Base-by-base conservation (phyloP, 2,113 vertebrate genomes). In the Connochaetes taurinus region DNA sequence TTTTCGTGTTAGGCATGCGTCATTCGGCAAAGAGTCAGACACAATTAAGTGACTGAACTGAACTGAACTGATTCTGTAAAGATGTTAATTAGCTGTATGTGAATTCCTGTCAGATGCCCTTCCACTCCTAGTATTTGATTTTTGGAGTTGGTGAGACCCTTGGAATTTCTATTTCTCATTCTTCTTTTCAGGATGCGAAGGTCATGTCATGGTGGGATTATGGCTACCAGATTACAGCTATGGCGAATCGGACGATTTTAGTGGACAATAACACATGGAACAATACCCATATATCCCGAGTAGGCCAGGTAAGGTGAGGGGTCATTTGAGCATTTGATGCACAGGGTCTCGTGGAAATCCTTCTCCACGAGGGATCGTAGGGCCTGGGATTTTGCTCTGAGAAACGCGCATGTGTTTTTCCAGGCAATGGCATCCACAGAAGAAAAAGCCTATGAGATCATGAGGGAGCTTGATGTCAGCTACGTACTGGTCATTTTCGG, bases 201-300 rank as follows among this genome's bases (percentile, higher is more conserved):
- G 99, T 99, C 94, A 99, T 99, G 99, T 99, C 99, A 0, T 99
- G 99, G 99, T 99, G 99, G 99, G 99, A 99, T 98, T 99, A 99
- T 2, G 99, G 99, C 2, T 99, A 99, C 97, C 99, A 99, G 98
- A 99, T 99, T 95, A 99, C 99, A 0, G 99, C 99, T 40, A 99
- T 99, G 99, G 99, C 99, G 33, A 99, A 99, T 98, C 99, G 99
- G 95, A 99, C 99, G 6, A 99, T 99, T 98, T 98, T 99, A 93
- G 99, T 99, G 92, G 99, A 99, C 98, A 99, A 99, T 98, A 99
- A 99, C 98, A 99, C 99, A 0, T 99, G 99, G 99, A 99, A 99
- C 98, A 99, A 99, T 98, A 99, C 99, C 0, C 99, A 99, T 97
- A 99, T 99, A 98, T 99, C 99, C 96, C 99, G 99, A 33, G 99